Percentiles rank a stretch among this genome's conserved stretches.
phyloP scores from a whole-genome alignment of 2,797 vertebrate genomes.

The Melanogrammus aeglefinus region DNA sequence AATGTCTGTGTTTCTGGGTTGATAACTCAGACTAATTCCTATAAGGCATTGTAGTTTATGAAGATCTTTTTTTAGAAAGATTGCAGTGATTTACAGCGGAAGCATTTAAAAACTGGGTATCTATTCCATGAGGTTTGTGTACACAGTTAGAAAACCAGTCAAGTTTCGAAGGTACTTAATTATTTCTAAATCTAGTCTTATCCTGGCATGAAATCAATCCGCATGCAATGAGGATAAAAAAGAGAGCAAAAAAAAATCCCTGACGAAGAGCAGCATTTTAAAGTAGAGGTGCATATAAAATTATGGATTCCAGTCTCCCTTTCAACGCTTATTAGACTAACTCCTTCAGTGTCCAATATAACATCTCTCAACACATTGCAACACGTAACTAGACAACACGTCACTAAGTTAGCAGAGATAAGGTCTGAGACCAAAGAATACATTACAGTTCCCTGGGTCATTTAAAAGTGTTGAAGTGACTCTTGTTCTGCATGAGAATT shows the following conservation, averaged over 20 bases:
- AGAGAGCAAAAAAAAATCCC: background rate
- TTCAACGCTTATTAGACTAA: background rate
- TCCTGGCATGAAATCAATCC: background rate
- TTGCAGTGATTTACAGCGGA: no score
- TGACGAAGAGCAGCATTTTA: background rate
- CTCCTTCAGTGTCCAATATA: background rate
- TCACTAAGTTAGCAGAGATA: background rate
- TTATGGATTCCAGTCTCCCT: background rate
- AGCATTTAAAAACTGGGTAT: no score
- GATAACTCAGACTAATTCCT: no score
- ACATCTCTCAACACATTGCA: background rate
- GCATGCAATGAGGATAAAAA: background rate
- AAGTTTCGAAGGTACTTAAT: background rate
- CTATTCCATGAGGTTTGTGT: no score
- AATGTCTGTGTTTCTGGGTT: no score
- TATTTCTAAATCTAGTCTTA: background rate
- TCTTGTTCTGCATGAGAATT: slow-evolving; percentile 68
- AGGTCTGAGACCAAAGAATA: background rate
- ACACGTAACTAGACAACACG: no score
- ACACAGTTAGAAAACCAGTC: background rate
- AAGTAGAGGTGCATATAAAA: background rate
- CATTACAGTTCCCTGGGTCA: slow-evolving; percentile 16
- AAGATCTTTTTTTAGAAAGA: no score
- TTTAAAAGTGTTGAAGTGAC: slow-evolving; percentile 72
- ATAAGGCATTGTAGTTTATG: no score